Base-by-base conservation (phyloP, 1,140 invertebrate genomes). In the Tribolium madens region DNA sequence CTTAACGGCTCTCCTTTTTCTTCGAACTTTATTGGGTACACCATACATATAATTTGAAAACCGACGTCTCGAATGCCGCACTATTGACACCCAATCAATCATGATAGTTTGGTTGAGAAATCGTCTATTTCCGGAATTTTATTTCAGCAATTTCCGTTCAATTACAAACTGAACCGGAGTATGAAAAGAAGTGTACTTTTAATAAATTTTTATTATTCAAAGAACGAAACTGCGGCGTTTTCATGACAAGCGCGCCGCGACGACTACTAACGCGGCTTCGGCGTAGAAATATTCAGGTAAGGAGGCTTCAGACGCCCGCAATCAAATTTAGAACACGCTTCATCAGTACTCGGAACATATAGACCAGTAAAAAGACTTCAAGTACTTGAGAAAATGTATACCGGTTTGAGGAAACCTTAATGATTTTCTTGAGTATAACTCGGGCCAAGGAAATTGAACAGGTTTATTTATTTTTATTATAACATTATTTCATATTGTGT, bases 81-180 rank as follows among this genome's bases (percentile, higher is more conserved):
- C 91, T 74, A 93, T 93, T 75, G 91, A 93, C 75, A 94, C 92
- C 92, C 92, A 94, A 87, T 94, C 92, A 80, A 94, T 93, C 92
- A 94, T 94, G 64, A 60, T 76, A 50, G 57, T 17, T 69, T 78
- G 9, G 36, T 48, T 33, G 47, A 47, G n/a, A 21, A 10, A 33
- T 10, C 42, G 47, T 18, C 42, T 47, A 71, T 47, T 71, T 50
- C 15, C 15, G 5, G 15, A 47, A 48, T 18, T 15, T 50, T 17
- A 33, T 12, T 13, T 12, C 12, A 64, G 12, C 26, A n/a, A 26
- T 26, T 26, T 26, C 17, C 18, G 53, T 60, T 13, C 21, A 26
- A 26, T 26, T 26, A 26, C 21, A 26, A 5, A 26, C 21, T 26
- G 21, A 21, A 36, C 2, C 10, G 33, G 33, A n/a, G 10, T 9